These are phyloP conservation scores for Taenioides sp. DNA, from an alignment of 2,797 vertebrate species.

Conservation along the genomic window DNA sequence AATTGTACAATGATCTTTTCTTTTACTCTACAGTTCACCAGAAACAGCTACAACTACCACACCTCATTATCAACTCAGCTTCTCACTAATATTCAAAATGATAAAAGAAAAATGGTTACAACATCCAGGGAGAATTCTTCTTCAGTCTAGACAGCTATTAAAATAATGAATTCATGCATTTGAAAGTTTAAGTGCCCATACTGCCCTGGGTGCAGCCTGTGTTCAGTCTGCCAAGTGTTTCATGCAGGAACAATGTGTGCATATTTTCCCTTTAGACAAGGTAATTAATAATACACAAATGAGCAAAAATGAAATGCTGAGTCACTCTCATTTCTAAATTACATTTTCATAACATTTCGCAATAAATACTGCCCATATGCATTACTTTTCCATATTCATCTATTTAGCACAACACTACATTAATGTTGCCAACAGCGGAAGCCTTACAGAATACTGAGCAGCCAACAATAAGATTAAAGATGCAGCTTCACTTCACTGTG, in stretches of 20 bases:
- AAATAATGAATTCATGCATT: conserved; percentile 1
- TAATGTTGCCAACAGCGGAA: conserved; percentile 28
- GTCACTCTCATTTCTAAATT: conserved; percentile 32
- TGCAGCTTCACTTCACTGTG: conserved; percentile 36
- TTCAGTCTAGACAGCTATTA: background rate
- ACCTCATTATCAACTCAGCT: background rate
- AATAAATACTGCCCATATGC: background rate
- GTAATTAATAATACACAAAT: conserved; percentile 2
- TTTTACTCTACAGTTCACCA: background rate
- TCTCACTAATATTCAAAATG: background rate
- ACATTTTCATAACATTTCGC: conserved; percentile 10
- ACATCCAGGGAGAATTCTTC: background rate
- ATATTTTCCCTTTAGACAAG: background rate
- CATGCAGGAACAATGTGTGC: background rate
- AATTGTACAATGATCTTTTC: conserved; percentile 35
- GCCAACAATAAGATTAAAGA: conserved; percentile 43
- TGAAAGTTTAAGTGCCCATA: background rate
- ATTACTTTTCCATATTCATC: conserved; percentile 24
- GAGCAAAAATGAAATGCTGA: conserved; percentile 32
- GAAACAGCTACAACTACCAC: background rate
- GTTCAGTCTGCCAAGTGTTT: background rate
- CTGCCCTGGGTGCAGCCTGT: conserved; percentile 4
- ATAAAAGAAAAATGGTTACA: background rate
- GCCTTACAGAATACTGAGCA: conserved; percentile 51
- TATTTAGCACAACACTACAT: conserved; percentile 22